Evolutionary conservation across 1,140 invertebrate genomes (phyloP), one percentile per base, ranked within the genome.

Genomic region (Rhynchophorus ferrugineus): DNA sequence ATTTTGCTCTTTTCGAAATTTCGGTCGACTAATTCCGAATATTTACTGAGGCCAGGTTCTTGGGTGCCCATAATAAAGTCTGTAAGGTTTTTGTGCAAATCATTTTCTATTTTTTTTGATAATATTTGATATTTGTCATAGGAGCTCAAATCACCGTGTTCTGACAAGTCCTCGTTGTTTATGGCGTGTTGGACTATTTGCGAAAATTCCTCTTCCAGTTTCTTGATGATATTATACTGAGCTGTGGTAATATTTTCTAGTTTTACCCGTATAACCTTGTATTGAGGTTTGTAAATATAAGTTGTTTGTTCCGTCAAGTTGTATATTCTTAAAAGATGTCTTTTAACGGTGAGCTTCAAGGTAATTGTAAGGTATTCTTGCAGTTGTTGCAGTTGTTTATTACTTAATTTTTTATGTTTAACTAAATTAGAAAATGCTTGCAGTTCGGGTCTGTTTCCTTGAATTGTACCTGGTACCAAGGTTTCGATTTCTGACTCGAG

Each of bases 1-100:
- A 53, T 14, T 41, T 53, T 45, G 2, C 14, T 45, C 18, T 17
- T 3, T n/a, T 53, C 36, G 41, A 53, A 45, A n/a, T 46, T 24
- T 14, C n/a, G 22, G 3, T 41, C 34, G 5, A 35, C 13, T 2
- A 53, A 16, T 29, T 45, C 21, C 2, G 43, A 43, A 20, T 53
- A 53, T 33, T 53, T 29, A 8, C 13, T 21, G 6, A 39, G 20
- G 13, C 43, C 50, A 11, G 43, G 43, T 29, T 53, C 50, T 18
- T 16, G 18, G n/a, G 34, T n/a, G 11, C 21, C 35, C 3, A 39
- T 16, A 16, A 45, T 14, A 2, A 1, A 21, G n/a, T 34, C 19
- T 17, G 50, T 39, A 5, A 53, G 17, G 33, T 53, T 45, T 2
- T 45, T 46, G 9, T 45, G 20, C 8, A 53, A 7, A 18, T 53